Conservation (phyloP, 2,113 vertebrate species). For the Corythoichthys intestinalis region DNA sequence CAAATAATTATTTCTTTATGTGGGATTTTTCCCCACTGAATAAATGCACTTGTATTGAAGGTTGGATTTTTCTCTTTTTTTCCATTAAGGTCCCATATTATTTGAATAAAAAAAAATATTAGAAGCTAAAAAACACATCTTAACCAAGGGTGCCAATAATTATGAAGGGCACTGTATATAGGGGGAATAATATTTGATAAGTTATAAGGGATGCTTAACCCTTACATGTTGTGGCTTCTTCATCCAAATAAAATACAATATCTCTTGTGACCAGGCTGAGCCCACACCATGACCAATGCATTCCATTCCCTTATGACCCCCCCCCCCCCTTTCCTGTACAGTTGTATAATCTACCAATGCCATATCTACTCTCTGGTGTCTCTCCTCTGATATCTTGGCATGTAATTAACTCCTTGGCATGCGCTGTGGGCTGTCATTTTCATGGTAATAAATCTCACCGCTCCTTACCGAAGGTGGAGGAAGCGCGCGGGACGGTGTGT, state of each 20-base stretch:
- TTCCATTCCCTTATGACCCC: slow-evolving; percentile 23
- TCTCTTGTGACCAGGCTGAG: not conserved
- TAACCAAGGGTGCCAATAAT: no score
- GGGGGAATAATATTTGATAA: not conserved
- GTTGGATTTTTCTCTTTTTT: no score
- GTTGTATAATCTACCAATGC: slow-evolving; percentile 46
- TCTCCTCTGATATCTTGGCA: slow-evolving; percentile 63
- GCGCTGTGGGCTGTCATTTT: slow-evolving; percentile 63
- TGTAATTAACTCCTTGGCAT: slow-evolving; percentile 68
- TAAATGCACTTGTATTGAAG: no score
- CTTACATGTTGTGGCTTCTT: not conserved
- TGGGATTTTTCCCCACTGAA: no score
- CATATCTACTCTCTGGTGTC: slow-evolving; percentile 61
- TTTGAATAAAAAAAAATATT: no score
- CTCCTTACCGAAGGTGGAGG: slow-evolving; percentile 49
- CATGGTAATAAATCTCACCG: slow-evolving; percentile 63
- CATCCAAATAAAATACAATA: not conserved
- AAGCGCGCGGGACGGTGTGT: slow-evolving; percentile 12
- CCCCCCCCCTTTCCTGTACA: not conserved
- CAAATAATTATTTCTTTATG: no score
- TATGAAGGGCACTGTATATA: not conserved
- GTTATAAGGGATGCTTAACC: not conserved
- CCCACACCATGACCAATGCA: not conserved
- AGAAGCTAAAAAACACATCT: no score
- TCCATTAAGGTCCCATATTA: no score